A percentile compares a stretch with the other conserved stretches of the same genome.
These are phyloP conservation scores for Frankliniella intonsa DNA, from an alignment of 2,888 invertebrate species.

Conservation along the genomic window DNA sequence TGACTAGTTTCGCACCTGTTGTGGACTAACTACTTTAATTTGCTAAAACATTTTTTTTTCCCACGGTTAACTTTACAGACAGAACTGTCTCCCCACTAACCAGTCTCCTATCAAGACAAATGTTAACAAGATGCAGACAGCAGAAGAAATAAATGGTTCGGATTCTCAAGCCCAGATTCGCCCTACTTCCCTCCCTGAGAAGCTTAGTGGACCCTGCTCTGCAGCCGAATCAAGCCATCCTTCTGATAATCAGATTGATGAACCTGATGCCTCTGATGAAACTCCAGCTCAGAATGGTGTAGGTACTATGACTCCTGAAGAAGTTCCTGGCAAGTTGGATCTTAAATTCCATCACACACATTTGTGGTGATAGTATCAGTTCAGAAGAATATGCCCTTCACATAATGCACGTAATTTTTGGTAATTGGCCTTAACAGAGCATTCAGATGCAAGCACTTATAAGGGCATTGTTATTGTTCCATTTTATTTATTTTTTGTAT, in stretches of 20 bases:
- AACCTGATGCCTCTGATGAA: not conserved
- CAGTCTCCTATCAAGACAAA: not conserved
- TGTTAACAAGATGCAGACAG: not conserved
- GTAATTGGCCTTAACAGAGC: too few species aligned
- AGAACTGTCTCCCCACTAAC: not conserved
- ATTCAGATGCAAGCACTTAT: not conserved
- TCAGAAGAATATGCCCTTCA: not conserved
- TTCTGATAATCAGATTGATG: not conserved
- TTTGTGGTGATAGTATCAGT: conserved; percentile 27
- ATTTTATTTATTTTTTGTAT: not conserved
- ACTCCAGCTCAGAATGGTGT: not conserved
- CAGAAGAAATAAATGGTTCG: not conserved
- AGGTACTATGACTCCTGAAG: not conserved
- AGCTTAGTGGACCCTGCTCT: not conserved
- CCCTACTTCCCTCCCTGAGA: not conserved
- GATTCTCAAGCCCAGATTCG: not conserved
- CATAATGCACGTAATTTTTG: not conserved
- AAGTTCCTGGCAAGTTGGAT: conserved; percentile 28
- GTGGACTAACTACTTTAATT: not conserved
- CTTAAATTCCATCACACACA: conserved; percentile 31
- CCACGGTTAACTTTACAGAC: not conserved
- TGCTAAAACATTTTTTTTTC: not conserved
- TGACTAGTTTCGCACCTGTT: not conserved
- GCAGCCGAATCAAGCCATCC: not conserved
- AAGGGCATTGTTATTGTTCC: not conserved